Evolutionary conservation across 2,888 invertebrate genomes (phyloP), one percentile per base, ranked within the genome.

Genomic region (Cataglyphis cursor): DNA sequence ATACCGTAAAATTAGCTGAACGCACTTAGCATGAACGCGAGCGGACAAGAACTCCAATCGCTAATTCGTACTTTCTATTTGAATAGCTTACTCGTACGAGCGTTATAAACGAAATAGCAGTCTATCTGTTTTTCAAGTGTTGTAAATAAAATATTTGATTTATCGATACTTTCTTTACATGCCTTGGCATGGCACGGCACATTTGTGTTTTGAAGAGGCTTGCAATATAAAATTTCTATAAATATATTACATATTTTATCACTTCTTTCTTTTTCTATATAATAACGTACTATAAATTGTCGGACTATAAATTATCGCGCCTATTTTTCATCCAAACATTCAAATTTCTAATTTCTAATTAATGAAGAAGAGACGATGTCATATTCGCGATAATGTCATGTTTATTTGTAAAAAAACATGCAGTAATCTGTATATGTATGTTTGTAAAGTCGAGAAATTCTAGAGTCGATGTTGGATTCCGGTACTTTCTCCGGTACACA

Each of bases 401-500:
- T 73, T 80, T n/a, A 51, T n/a, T 73, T 59, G 38, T 78, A 24
- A 72, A 59, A 78, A 59, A 73, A 21, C 12, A 35, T 31, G 73
- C 1, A 8, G 15, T 41, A 31, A 31, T 28, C n/a, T n/a, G n/a
- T 31, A 54, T 48, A 51, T 44, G 31, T 28, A 8, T 15, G 18
- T 57, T n/a, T 15, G 5, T 61, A 87, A 84, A 68, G 74, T 75
- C 81, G 85, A 88, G 85, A 73, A 87, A 88, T 88, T 90, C 86
- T 90, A 88, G 61, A 82, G 59, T 44, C 82, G 8, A 88, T 81
- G 87, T 88, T 82, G 24, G 82, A 38, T 6, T 35, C 35, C 35
- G 31, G 35, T 88, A 90, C 89, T 90, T 90, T 90, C 89, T 90
- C 90, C 85, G 80, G 31, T 65, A 51, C 80, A 66, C 72, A 21